Evolutionary conservation across 2,113 vertebrate species (phyloP), one percentile per base, ranked within the genome.

Genomic region (Hippocampus guttulatus): DNA sequence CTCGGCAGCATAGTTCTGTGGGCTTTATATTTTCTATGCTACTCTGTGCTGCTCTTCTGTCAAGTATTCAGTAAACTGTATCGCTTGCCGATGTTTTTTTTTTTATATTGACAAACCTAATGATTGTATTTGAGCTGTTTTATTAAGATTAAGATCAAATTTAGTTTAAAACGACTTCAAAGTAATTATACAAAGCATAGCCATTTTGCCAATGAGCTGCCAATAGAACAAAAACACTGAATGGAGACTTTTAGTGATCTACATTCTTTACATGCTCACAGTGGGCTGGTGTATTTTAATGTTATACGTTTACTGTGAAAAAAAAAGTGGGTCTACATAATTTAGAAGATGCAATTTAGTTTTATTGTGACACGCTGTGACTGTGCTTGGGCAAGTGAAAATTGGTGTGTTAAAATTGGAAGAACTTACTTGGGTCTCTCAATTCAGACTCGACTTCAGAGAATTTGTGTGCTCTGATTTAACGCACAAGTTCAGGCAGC

Each of bases 41-140:
- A 43, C 40, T 41, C 5, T 43, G 8, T 40, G 30, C 18, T 62
- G 27, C 30, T 38, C 10, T 14, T 63, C 61, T 64, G 52, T 63
- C n/a, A 71, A 72, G 30, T 16, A 69, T 65, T 60, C 20, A 57
- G 47, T 30, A 71, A 84, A 79, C n/a, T 38, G 18, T 62, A 64
- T 27, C 76, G 79, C 81, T 75, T 80, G n/a, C 1, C 23, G 3
- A 33, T 33, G 0, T 4, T 47, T n/a, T 3, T 55, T 55, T 23
- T 23, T 55, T n/a, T 52, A n/a, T 20, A 21, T 10, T 3, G 16
- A 38, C 30, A 61, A 61, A 61, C 27, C 4, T 15, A 30, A 60
- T 21, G 20, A 21, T 18, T n/a, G 8, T n/a, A n/a, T 54, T 54
- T 54, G 7, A 54, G 21, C 20, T n/a, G 9, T 54, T 55, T 55